Conservation (phyloP, 1,140 invertebrate genomes). For the Kradibia gibbosae region DNA sequence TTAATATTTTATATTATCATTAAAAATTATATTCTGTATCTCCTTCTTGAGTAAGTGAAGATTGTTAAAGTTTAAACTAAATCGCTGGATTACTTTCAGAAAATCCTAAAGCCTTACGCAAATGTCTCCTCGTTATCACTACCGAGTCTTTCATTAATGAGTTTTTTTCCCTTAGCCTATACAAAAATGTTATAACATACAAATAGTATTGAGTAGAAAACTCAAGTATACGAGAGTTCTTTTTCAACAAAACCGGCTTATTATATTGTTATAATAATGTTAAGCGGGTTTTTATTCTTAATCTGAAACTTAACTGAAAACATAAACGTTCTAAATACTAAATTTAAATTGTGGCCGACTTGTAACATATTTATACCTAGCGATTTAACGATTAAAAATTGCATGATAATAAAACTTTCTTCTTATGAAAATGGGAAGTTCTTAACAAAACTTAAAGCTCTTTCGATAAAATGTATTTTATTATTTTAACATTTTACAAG, state of each 20-base stretch:
- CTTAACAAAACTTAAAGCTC: too few species aligned
- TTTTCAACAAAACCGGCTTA: too few species aligned
- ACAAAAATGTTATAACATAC: not conserved
- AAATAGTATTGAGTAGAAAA: not conserved
- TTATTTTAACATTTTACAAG: not conserved
- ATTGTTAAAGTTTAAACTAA: not conserved
- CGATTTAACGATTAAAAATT: not conserved
- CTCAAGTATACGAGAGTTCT: not conserved
- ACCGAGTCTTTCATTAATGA: not conserved
- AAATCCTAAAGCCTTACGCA: not conserved
- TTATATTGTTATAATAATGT: too few species aligned
- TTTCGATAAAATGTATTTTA: too few species aligned
- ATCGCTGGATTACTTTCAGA: too few species aligned
- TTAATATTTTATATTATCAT: not conserved
- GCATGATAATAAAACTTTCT: too few species aligned
- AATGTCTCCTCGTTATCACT: too few species aligned
- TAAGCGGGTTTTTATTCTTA: too few species aligned
- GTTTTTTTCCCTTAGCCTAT: not conserved
- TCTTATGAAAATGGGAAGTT: too few species aligned
- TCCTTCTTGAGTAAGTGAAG: not conserved
- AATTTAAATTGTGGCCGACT: too few species aligned
- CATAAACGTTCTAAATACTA: too few species aligned
- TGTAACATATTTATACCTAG: not conserved
- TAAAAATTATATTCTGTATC: not conserved
- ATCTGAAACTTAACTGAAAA: too few species aligned